A percentile compares a stretch with the other conserved stretches of the same genome.
Evolutionary conservation across 2,797 vertebrate genomes (phyloP).

Genomic region (Ataeniobius toweri): DNA sequence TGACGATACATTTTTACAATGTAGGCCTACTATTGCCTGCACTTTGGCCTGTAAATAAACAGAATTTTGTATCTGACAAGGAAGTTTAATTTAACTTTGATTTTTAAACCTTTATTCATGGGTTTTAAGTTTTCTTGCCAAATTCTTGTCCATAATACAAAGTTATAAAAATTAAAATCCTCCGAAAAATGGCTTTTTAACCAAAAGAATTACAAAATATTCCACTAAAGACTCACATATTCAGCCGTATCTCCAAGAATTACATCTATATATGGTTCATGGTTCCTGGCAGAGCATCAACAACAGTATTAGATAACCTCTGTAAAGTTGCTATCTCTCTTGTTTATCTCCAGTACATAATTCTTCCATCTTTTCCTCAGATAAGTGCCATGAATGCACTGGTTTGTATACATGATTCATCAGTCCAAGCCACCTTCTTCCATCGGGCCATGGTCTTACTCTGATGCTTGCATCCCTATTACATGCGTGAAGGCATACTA

Average conservation of each 20-base stretch:
- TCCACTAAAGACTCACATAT: neutral
- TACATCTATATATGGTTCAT: neutral
- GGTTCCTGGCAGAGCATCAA: neutral
- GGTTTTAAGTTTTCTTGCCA: neutral
- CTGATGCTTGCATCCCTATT: neutral
- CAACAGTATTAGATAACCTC: neutral
- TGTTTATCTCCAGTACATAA: neutral
- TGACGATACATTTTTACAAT: neutral
- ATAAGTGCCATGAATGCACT: neutral
- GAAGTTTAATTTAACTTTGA: neutral
- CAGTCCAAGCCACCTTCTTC: neutral
- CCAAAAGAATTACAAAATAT: neutral
- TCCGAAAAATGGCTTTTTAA: neutral
- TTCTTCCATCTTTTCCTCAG: neutral
- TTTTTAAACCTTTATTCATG: neutral
- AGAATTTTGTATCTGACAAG: neutral
- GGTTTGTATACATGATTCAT: slow-evolving; percentile 3
- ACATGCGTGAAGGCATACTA: neutral
- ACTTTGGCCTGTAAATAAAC: neutral
- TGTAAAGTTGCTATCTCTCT: neutral
- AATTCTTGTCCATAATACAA: neutral
- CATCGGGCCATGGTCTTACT: neutral
- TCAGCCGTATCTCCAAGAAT: neutral
- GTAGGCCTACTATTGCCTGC: neutral
- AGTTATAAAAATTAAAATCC: too few species aligned